Conservation (phyloP, 2,797 vertebrate species). For the Poeciliopsis turneri region DNA sequence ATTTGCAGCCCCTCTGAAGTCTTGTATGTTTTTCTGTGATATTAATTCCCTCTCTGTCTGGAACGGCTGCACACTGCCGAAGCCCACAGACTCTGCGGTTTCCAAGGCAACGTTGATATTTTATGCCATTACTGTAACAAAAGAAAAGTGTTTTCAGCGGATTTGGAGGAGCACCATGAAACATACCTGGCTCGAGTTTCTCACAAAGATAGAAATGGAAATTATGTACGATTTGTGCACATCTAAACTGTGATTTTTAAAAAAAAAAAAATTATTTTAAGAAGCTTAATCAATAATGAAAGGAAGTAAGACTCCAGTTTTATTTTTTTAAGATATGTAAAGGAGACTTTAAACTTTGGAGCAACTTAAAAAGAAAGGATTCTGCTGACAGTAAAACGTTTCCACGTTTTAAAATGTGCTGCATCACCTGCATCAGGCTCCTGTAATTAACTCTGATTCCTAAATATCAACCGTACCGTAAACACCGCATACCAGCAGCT, state of each 20-base stretch:
- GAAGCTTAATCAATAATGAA: neutral
- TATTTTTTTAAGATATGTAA: neutral
- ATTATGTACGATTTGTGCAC: neutral
- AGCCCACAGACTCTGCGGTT: neutral
- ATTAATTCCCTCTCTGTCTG: neutral
- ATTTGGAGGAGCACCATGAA: neutral
- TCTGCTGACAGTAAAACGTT: neutral
- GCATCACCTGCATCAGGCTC: neutral
- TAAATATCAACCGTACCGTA: neutral
- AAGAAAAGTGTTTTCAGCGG: neutral
- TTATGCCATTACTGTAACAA: constrained; percentile 4
- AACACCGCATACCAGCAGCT: neutral
- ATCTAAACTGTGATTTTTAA: neutral
- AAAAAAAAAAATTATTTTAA: too few relatives aligned
- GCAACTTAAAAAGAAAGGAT: neutral
- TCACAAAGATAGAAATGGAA: neutral
- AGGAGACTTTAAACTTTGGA: neutral
- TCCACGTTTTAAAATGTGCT: neutral
- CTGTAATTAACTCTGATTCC: neutral
- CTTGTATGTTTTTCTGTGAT: neutral
- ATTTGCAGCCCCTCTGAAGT: neutral
- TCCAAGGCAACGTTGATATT: constrained; percentile 9
- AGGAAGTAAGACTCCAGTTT: neutral
- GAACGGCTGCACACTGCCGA: neutral
- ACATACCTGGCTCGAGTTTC: neutral